A percentile compares a stretch with the other conserved stretches of the same genome.
Evolutionary conservation across 2,113 vertebrate genomes (phyloP).

Genomic region (Passer domesticus): DNA sequence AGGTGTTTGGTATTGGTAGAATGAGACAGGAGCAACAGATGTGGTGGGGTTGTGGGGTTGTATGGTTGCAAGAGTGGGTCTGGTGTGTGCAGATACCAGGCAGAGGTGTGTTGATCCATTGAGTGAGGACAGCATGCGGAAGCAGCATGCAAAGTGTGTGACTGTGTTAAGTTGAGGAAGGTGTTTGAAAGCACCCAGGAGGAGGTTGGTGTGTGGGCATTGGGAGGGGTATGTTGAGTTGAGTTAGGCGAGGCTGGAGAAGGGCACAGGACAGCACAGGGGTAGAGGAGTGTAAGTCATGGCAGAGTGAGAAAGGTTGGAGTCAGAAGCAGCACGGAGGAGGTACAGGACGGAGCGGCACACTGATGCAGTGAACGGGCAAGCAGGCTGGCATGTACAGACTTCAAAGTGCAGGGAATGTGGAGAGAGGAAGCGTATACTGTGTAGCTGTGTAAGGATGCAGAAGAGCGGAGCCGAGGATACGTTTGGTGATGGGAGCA

Average conservation of each 20-base stretch:
- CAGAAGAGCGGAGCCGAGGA: neutral
- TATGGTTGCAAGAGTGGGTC: neutral
- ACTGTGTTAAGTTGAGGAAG: neutral
- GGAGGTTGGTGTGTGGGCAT: neutral
- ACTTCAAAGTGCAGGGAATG: neutral
- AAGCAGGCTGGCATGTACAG: neutral
- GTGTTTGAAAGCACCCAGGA: neutral
- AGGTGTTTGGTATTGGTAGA: neutral
- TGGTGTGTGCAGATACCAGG: neutral
- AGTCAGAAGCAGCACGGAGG: neutral
- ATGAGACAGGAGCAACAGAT: neutral
- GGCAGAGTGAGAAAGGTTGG: neutral
- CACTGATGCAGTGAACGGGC: neutral
- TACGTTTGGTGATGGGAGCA: neutral
- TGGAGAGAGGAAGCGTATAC: neutral
- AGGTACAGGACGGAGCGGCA: neutral
- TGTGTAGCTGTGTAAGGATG: neutral
- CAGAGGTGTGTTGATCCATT: neutral
- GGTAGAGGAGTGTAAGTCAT: neutral
- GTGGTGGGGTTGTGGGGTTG: neutral
- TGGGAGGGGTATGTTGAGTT: neutral
- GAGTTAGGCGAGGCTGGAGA: neutral
- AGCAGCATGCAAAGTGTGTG: rapidly evolving
- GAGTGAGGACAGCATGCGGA: neutral
- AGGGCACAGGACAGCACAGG: neutral